These are phyloP conservation scores for Athripsodes cinereus DNA, from an alignment of 2,888 invertebrate genomes.

Conservation along the genomic window DNA sequence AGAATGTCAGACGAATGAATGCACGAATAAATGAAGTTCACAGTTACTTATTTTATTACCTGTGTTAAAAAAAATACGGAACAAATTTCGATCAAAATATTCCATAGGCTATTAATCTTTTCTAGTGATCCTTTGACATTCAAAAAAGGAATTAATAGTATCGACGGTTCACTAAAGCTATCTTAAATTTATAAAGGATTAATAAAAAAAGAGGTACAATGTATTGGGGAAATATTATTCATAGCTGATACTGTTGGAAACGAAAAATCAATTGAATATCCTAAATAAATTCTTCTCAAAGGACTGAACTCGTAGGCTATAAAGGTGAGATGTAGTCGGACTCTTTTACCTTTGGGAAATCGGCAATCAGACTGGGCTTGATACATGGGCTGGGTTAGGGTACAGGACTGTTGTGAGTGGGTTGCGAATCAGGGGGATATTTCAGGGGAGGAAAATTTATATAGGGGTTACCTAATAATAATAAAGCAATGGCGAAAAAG, in stretches of 20 bases:
- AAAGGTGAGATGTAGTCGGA: constrained; percentile 15
- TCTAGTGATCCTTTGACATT: no score
- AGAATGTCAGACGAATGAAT: no score
- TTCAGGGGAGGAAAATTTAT: constrained; percentile 1
- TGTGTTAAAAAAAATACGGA: no score
- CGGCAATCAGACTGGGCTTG: constrained; percentile 22
- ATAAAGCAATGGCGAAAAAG: constrained; percentile 3
- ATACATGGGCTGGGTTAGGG: constrained; percentile 17
- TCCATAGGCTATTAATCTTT: no score
- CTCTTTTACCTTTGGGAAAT: constrained; percentile 22
- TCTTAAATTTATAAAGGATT: no score
- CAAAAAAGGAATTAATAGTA: no score
- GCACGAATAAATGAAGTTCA: no score
- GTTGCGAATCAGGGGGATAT: not conserved
- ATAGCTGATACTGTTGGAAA: not conserved
- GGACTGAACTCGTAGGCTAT: constrained; percentile 6
- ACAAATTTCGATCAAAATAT: no score
- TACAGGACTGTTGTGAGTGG: not conserved
- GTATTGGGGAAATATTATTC: not conserved
- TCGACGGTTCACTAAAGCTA: no score
- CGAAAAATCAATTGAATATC: constrained; percentile 15
- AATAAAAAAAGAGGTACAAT: no score
- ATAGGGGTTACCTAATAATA: constrained; percentile 2
- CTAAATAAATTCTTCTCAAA: constrained; percentile 15
- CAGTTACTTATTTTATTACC: no score